phyloP scores from a whole-genome alignment of 2,113 vertebrate genomes.

The Clupea harengus region DNA sequence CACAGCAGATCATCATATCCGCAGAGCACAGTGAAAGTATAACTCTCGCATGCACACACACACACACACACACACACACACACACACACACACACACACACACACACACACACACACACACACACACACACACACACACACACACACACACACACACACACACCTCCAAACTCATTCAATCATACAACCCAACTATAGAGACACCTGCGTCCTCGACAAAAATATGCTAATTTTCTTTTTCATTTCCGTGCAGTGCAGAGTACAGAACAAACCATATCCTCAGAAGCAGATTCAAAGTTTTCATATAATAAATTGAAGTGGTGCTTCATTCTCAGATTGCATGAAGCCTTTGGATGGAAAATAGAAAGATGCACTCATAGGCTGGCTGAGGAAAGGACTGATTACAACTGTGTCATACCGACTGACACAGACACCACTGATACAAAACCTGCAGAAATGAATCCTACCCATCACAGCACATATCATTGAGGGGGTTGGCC shows the following conservation, averaged over 20 bases:
- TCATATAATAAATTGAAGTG: background rate
- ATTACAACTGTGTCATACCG: background rate
- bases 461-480: background rate
- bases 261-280: conserved; percentile 26
- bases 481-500: background rate
- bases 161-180: conserved; percentile 40
- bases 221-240: conserved; percentile 16
- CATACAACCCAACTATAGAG: conserved; percentile 38
- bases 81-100: background rate
- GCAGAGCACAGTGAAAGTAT: background rate
- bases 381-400: background rate
- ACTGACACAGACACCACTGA: background rate
- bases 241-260: conserved; percentile 24
- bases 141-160: background rate
- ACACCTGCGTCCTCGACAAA: conserved; percentile 40
- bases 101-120: background rate
- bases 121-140: conserved; percentile 4
- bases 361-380: background rate
- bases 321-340: background rate
- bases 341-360: background rate
- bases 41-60: background rate
- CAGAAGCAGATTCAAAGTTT: conserved; percentile 30
- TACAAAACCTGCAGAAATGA: background rate
- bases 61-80: background rate
- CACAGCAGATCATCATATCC: background rate